Evolutionary conservation across 2,888 invertebrate genomes (phyloP).

Genomic region (Andrena trimmerana): DNA sequence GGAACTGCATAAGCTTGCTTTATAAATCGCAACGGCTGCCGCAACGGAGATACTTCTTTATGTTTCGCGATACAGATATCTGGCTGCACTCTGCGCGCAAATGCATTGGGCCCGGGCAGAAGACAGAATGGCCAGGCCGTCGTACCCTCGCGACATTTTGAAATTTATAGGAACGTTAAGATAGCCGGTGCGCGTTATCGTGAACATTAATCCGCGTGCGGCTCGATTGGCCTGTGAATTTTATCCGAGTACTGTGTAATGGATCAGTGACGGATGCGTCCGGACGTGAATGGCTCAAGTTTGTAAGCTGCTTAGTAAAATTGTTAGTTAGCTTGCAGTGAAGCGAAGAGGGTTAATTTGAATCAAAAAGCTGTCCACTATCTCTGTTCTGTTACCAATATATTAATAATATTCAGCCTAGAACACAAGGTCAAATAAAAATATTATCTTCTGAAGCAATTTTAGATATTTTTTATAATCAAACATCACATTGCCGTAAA

Average conservation of each 20-base stretch:
- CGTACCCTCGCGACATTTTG: slow-evolving; percentile 27
- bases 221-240: slow-evolving; percentile 36
- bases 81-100: slow-evolving; percentile 14
- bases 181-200: slow-evolving; percentile 41
- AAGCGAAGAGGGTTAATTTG: neutral
- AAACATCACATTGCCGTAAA: too few relatives aligned
- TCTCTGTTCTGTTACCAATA: too few relatives aligned
- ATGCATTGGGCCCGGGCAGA: slow-evolving; percentile 14
- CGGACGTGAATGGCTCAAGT: neutral
- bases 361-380: too few relatives aligned
- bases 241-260: slow-evolving; percentile 13
- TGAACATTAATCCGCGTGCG: slow-evolving; percentile 42
- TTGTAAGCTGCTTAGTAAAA: neutral
- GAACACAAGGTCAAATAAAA: too few relatives aligned
- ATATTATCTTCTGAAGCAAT: too few relatives aligned
- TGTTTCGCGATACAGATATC: slow-evolving; percentile 45
- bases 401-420: too few relatives aligned
- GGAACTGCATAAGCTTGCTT: slow-evolving; percentile 21
- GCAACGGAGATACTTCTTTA: slow-evolving; percentile 44
- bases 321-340: neutral
- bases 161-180: slow-evolving; percentile 52
- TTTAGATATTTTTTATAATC: too few relatives aligned
- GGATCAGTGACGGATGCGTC: neutral
- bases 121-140: slow-evolving; percentile 29
- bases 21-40: slow-evolving; percentile 19